Evolutionary conservation across 2,888 invertebrate species (phyloP).

Genomic region (Pomacea canaliculata): DNA sequence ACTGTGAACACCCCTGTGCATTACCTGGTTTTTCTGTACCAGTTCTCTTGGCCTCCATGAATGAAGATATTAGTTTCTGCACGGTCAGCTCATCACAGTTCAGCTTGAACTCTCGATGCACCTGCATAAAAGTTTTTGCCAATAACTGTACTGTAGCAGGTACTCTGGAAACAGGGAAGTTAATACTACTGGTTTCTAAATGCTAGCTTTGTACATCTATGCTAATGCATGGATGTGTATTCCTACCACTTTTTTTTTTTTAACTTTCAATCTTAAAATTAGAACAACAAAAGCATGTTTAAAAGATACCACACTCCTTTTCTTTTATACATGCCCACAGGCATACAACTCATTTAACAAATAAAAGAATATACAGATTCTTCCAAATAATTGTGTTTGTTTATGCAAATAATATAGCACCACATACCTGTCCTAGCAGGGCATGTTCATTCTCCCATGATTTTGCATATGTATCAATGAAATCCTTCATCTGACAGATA

Average conservation of each 20-base stretch:
- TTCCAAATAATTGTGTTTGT: too few relatives aligned
- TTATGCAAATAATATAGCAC: background rate
- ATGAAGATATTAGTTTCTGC: slow-evolving; percentile 90
- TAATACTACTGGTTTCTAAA: background rate
- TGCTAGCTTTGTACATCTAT: background rate
- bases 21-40: slow-evolving; percentile 92
- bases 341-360: too few relatives aligned
- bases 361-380: too few relatives aligned
- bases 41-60: slow-evolving; percentile 91
- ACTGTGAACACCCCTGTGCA: too few relatives aligned
- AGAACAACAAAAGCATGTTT: too few relatives aligned
- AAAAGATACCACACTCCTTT: too few relatives aligned
- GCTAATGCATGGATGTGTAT: too few relatives aligned
- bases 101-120: slow-evolving; percentile 92
- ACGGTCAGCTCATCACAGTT: slow-evolving; percentile 93
- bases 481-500: slow-evolving; percentile 94
- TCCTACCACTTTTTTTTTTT: too few relatives aligned
- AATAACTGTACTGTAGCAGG: background rate
- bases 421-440: slow-evolving; percentile 82
- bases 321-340: too few relatives aligned
- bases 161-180: background rate
- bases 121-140: slow-evolving; percentile 70
- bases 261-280: too few relatives aligned
- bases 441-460: slow-evolving; percentile 85
- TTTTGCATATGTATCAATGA: slow-evolving; percentile 85